A percentile compares a stretch with the other conserved stretches of the same genome.
phyloP scores from a whole-genome alignment of 2,113 vertebrate species.

The Hiodon alosoides region DNA sequence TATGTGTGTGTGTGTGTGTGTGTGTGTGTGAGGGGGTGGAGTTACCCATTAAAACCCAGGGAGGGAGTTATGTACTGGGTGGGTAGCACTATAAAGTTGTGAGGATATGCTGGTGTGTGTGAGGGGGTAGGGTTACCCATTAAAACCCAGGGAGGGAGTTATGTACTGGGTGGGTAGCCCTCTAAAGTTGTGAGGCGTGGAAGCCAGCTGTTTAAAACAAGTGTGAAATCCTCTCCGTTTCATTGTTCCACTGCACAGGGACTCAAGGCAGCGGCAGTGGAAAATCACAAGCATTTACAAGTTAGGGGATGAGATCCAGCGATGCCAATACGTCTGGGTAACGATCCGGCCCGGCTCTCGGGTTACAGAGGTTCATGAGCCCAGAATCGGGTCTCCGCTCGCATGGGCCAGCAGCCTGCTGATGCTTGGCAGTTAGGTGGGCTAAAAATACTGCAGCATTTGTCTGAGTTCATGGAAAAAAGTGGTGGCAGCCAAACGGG shows the following conservation, averaged over 20 bases:
- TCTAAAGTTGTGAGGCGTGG: neutral
- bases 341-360: constrained; percentile 60
- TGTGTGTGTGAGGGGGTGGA: constrained; percentile 30
- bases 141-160: constrained; percentile 28
- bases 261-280: constrained; percentile 45
- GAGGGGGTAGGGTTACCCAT: constrained; percentile 30
- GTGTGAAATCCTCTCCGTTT: neutral
- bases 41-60: too few species aligned
- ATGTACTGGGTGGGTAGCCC: constrained; percentile 36
- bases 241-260: neutral
- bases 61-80: constrained; percentile 45
- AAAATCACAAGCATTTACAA: constrained; percentile 63
- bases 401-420: constrained; percentile 56
- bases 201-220: neutral
- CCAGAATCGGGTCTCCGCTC: constrained; percentile 60
- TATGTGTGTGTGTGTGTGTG: neutral
- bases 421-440: constrained; percentile 62
- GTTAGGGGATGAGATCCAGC: constrained; percentile 54
- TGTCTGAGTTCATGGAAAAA: constrained; percentile 66
- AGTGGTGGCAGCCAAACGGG: constrained; percentile 49
- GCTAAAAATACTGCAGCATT: constrained; percentile 74
- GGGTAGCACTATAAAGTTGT: neutral
- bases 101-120: neutral
- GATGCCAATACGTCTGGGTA: constrained; percentile 58
- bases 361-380: constrained; percentile 50